These are phyloP conservation scores for Nycticorax nycticorax DNA, from an alignment of 2,113 vertebrate genomes.

Conservation along the genomic window DNA sequence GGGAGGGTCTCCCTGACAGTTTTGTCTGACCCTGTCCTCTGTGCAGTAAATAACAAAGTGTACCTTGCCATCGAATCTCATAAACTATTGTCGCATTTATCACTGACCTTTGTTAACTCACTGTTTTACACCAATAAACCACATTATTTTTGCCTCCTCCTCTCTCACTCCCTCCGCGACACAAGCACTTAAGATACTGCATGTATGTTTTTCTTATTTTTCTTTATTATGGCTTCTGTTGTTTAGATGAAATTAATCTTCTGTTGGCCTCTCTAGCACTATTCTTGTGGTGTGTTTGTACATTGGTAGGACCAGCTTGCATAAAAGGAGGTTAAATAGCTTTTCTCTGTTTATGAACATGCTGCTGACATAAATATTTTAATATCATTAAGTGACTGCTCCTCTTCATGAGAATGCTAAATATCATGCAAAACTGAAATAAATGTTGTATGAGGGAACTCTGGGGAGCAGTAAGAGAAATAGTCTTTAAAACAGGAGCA, in stretches of 20 bases:
- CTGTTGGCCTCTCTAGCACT: background rate
- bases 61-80: too few species aligned
- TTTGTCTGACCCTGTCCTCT: too few species aligned
- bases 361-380: constrained; percentile 21
- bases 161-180: too few species aligned
- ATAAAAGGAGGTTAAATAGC: background rate
- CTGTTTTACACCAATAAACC: too few species aligned
- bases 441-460: background rate
- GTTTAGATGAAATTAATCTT: background rate
- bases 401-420: background rate
- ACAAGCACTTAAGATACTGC: background rate
- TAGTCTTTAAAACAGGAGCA: background rate
- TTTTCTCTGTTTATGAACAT: constrained; percentile 13
- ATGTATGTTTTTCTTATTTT: background rate
- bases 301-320: background rate
- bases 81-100: too few species aligned
- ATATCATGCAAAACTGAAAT: background rate
- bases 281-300: background rate
- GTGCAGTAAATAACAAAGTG: too few species aligned
- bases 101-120: too few species aligned
- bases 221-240: background rate
- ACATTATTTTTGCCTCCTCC: too few species aligned
- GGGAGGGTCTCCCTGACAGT: too few species aligned
- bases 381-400: background rate
- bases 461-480: background rate